phyloP scores from a whole-genome alignment of 2,797 vertebrate genomes.

The Periophthalmus magnuspinnatus region DNA sequence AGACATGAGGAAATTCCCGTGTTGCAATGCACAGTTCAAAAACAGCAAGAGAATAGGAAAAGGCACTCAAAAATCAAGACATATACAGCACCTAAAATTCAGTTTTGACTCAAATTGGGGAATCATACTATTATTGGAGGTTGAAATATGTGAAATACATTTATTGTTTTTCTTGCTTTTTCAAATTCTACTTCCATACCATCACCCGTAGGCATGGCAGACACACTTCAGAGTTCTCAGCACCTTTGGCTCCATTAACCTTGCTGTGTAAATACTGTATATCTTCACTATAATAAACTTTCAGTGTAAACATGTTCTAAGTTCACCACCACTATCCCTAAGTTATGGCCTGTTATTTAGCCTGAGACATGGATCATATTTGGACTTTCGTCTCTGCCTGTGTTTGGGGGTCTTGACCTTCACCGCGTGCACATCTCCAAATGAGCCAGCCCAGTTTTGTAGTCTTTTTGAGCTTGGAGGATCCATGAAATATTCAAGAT shows the following conservation, averaged over 20 bases:
- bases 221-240: background rate
- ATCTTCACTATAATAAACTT: background rate
- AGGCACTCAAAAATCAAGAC: too few relatives aligned
- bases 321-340: slow-evolving; percentile 7
- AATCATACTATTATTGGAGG: too few relatives aligned
- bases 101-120: too few relatives aligned
- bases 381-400: slow-evolving; percentile 70
- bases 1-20: too few relatives aligned
- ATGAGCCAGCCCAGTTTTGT: slow-evolving; percentile 87
- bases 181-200: background rate
- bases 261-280: too few relatives aligned
- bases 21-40: too few relatives aligned
- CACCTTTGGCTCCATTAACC: background rate
- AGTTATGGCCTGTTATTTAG: slow-evolving; percentile 15
- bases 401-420: slow-evolving; percentile 82
- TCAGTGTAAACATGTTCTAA: background rate
- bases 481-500: slow-evolving; percentile 96
- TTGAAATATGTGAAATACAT: background rate
- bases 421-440: slow-evolving; percentile 77
- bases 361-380: slow-evolving; percentile 55
- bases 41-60: too few relatives aligned
- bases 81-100: too few relatives aligned
- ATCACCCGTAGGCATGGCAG: background rate
- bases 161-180: background rate
- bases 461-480: slow-evolving; percentile 93